Conservation (phyloP, 2,797 vertebrate genomes). For the Propithecus deckenii region DNA sequence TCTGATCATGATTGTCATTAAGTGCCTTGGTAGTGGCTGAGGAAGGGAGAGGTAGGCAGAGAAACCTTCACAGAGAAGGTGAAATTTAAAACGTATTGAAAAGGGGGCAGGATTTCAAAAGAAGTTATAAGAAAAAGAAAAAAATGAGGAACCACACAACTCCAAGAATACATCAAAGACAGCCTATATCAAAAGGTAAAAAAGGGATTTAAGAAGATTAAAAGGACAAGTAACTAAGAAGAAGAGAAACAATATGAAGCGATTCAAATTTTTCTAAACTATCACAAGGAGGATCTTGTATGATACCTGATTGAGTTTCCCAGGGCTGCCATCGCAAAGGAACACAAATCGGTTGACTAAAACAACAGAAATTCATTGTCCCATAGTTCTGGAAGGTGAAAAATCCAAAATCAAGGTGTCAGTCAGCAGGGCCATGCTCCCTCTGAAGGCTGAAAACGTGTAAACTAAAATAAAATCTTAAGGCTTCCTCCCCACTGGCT, state of each 20-base stretch:
- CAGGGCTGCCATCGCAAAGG: not conserved
- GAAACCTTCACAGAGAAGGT: not conserved
- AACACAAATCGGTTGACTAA: not conserved
- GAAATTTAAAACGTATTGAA: not conserved
- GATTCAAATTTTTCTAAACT: constrained; percentile 26
- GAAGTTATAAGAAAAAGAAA: not conserved
- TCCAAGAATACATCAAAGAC: constrained; percentile 39
- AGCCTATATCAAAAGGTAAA: constrained; percentile 14
- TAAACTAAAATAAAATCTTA: no score
- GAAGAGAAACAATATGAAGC: not conserved
- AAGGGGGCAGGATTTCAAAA: constrained; percentile 24
- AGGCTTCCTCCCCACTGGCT: no score
- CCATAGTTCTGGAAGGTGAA: not conserved
- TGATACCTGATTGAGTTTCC: not conserved
- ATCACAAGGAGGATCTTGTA: not conserved
- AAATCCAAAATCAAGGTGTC: not conserved
- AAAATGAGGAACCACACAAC: not conserved
- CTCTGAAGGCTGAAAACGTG: not conserved
- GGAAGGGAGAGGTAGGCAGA: not conserved
- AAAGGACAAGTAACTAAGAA: constrained; percentile 29
- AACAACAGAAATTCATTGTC: not conserved
- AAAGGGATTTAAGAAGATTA: constrained; percentile 24
- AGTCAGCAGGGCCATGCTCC: rapidly evolving
- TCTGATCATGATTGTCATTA: not conserved
- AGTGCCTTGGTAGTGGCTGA: not conserved